phyloP scores from a whole-genome alignment of 2,888 invertebrate genomes.

The Rhogogaster chlorosoma region DNA sequence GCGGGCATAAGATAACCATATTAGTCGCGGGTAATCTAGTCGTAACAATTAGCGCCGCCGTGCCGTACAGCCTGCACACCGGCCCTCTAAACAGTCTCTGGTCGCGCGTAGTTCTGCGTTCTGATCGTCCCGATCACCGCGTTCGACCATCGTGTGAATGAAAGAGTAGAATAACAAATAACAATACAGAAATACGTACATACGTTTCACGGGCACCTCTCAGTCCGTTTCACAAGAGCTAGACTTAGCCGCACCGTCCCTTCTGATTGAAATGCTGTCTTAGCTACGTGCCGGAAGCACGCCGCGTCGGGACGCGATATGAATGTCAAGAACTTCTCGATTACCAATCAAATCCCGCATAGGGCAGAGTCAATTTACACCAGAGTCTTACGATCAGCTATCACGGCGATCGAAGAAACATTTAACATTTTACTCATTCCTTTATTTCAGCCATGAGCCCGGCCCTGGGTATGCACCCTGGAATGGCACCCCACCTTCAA shows the following conservation, averaged over 20 bases:
- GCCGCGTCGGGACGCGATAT: constrained; percentile 63
- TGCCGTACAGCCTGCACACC: constrained; percentile 21
- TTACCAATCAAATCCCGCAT: constrained; percentile 51
- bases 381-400: background rate
- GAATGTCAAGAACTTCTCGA: constrained; percentile 61
- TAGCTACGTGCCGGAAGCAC: constrained; percentile 71
- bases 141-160: constrained; percentile 28
- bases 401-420: background rate
- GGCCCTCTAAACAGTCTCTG: constrained; percentile 47
- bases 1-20: constrained; percentile 65
- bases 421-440: background rate
- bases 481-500: constrained; percentile 84
- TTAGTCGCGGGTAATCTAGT: constrained; percentile 66
- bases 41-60: constrained; percentile 63
- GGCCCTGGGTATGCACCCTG: constrained; percentile 85
- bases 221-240: constrained; percentile 26
- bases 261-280: constrained; percentile 70
- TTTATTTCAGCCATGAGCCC: constrained; percentile 87
- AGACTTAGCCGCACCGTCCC: background rate
- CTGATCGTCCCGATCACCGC: constrained; percentile 5
- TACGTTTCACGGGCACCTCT: constrained; percentile 13
- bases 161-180: constrained; percentile 45
- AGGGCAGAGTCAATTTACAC: constrained; percentile 38
- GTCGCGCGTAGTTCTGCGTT: background rate
- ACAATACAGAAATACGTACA: background rate